A percentile compares a stretch with the other conserved stretches of the same genome.
These are phyloP conservation scores for Tyrannus savana DNA, from an alignment of 2,113 vertebrate genomes.

Conservation along the genomic window DNA sequence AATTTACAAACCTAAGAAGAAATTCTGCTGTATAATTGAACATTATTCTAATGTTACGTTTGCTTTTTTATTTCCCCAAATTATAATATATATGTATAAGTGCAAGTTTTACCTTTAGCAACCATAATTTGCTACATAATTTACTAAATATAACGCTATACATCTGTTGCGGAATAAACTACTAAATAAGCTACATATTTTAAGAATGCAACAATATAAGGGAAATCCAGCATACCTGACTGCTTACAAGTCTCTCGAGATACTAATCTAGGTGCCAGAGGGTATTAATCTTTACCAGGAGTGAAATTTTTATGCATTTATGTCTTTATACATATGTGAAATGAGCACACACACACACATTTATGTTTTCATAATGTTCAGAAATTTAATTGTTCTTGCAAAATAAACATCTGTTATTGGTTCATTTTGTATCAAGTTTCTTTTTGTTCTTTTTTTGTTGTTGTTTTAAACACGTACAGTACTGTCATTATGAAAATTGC, in stretches of 20 bases:
- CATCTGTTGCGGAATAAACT: neutral
- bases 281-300: neutral
- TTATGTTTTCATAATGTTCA: neutral
- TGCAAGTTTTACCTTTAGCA: neutral
- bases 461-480: neutral
- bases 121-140: neutral
- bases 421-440: neutral
- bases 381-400: constrained; percentile 46
- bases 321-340: neutral
- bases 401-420: constrained; percentile 17
- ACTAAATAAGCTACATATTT: neutral
- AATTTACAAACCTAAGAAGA: neutral
- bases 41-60: neutral
- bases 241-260: neutral
- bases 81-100: neutral
- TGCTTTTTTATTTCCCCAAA: neutral
- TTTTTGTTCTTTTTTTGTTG: neutral
- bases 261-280: neutral
- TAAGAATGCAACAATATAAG: neutral
- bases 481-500: neutral
- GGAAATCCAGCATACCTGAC: neutral
- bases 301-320: neutral
- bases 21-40: neutral
- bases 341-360: neutral
- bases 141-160: neutral